A percentile compares a stretch with the other conserved stretches of the same genome.
These are phyloP conservation scores for Solenopsis fugax DNA, from an alignment of 1,140 invertebrate species.

Conservation along the genomic window DNA sequence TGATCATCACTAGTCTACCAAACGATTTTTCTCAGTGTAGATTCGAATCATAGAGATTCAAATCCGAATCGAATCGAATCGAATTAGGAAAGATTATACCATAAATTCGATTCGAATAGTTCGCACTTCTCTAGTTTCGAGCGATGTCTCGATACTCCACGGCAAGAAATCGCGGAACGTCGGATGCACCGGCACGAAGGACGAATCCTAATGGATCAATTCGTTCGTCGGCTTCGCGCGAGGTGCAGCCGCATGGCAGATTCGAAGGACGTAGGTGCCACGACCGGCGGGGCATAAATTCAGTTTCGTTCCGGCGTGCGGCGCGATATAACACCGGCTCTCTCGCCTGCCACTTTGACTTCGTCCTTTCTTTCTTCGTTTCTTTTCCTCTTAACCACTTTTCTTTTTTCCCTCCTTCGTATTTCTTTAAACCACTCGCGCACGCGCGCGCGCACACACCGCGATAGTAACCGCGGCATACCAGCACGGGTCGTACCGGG, in stretches of 20 bases:
- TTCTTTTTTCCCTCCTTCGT: background rate
- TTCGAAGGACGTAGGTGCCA: constrained; percentile 66
- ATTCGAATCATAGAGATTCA: too few species aligned
- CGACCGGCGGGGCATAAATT: constrained; percentile 69
- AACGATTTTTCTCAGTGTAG: too few species aligned
- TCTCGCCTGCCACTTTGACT: constrained; percentile 43
- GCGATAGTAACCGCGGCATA: constrained; percentile 64
- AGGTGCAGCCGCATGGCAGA: background rate
- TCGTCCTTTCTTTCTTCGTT: constrained; percentile 17
- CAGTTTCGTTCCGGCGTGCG: constrained; percentile 63
- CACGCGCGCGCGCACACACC: background rate
- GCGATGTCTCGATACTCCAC: constrained; percentile 32
- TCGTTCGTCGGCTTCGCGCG: constrained; percentile 4
- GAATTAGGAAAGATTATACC: too few species aligned
- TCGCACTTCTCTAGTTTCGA: background rate
- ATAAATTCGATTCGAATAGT: too few species aligned
- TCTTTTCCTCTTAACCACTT: background rate
- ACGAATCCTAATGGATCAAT: constrained; percentile 62
- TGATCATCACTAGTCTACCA: too few species aligned
- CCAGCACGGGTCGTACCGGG: too few species aligned
- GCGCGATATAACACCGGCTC: constrained; percentile 48
- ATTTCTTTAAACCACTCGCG: background rate
- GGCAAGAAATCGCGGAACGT: constrained; percentile 30
- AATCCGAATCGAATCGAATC: too few species aligned
- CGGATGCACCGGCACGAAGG: constrained; percentile 27